phyloP scores from a whole-genome alignment of 2,113 vertebrate genomes.

The Orthonyx spaldingii region DNA sequence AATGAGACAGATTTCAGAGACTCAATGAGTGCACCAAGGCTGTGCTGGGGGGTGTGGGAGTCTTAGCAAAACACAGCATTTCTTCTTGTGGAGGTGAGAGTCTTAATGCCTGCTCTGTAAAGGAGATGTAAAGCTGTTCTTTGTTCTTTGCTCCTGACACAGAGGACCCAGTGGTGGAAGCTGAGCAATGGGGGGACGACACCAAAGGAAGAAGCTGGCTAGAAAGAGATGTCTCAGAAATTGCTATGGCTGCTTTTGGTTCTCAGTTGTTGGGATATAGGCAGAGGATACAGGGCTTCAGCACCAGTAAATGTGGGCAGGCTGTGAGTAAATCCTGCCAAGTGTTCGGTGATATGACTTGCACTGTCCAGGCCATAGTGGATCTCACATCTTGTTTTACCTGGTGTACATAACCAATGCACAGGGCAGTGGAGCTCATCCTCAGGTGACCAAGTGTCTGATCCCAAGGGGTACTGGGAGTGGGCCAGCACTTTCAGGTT shows the following conservation, averaged over 20 bases:
- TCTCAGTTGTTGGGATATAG: neutral
- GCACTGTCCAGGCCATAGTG: neutral
- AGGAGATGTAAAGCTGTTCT: neutral
- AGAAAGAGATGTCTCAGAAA: neutral
- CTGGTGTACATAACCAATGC: neutral
- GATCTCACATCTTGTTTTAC: neutral
- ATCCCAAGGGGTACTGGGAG: neutral
- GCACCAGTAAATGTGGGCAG: neutral
- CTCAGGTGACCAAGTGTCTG: neutral
- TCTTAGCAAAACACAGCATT: neutral
- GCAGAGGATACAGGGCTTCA: neutral
- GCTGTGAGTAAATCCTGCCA: neutral
- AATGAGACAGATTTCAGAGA: neutral
- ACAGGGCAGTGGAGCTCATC: neutral
- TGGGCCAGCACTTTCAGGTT: neutral
- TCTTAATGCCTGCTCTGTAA: neutral
- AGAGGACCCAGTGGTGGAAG: neutral
- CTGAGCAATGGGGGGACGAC: rapidly evolving
- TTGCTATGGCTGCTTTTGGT: neutral
- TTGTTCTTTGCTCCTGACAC: neutral
- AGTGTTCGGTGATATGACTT: neutral
- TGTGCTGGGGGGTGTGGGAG: neutral
- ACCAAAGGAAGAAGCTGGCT: neutral
- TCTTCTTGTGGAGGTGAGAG: rapidly evolving
- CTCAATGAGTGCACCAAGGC: rapidly evolving